These are phyloP conservation scores for Elachura formosa DNA, from an alignment of 2,113 vertebrate species.

Conservation along the genomic window DNA sequence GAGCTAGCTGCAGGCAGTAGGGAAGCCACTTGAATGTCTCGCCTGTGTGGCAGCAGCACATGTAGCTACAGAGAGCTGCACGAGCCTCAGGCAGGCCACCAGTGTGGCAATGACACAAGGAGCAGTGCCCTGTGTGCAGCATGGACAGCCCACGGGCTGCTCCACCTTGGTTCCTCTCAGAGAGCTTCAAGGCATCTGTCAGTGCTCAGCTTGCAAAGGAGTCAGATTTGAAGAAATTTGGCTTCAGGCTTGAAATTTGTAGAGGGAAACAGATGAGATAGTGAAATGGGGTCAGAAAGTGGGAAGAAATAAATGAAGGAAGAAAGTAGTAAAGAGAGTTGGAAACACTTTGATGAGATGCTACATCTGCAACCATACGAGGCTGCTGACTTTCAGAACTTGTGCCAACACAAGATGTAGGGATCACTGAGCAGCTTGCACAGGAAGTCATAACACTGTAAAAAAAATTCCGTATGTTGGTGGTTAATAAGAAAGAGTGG, in stretches of 20 bases:
- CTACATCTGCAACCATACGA: background rate
- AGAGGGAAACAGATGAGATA: background rate
- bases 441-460: background rate
- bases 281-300: background rate
- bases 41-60: background rate
- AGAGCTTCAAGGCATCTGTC: background rate
- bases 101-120: background rate
- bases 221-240: background rate
- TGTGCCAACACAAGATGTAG: background rate
- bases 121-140: background rate
- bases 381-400: background rate
- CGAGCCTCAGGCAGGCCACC: background rate
- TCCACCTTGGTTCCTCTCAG: background rate
- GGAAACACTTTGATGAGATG: background rate
- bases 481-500: background rate
- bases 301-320: background rate
- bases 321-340: background rate
- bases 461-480: accelerated
- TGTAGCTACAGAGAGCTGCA: background rate
- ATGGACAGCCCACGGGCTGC: background rate
- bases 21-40: background rate
- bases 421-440: background rate
- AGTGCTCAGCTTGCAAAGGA: background rate
- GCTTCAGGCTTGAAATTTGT: background rate
- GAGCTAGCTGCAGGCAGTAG: background rate